These are phyloP conservation scores for Vireo griseus DNA, from an alignment of 2,797 vertebrate genomes.

Conservation along the genomic window DNA sequence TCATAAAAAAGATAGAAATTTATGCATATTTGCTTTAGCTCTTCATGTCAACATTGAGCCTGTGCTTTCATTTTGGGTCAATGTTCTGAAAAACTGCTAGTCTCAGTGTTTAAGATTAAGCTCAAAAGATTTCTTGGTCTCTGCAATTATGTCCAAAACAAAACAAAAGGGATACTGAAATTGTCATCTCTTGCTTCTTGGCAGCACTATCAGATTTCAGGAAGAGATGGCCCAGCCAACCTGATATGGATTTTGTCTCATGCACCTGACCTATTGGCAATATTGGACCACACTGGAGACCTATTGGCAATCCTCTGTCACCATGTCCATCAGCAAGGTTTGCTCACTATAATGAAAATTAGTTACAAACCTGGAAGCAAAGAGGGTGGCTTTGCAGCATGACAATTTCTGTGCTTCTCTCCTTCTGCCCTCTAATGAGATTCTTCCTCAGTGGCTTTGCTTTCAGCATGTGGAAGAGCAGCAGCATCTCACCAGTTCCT, in stretches of 20 bases:
- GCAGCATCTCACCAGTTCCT: not conserved
- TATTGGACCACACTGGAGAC: not conserved
- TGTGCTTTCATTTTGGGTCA: not conserved
- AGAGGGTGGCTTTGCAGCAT: not conserved
- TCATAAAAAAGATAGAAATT: constrained; percentile 29
- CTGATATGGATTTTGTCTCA: not conserved
- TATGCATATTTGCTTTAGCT: constrained; percentile 14
- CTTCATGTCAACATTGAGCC: not conserved
- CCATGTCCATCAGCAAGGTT: not conserved
- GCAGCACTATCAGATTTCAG: not conserved
- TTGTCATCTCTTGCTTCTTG: not conserved
- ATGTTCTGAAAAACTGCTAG: not conserved
- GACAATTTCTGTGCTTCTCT: not conserved
- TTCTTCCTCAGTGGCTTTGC: not conserved
- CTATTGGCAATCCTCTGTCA: not conserved
- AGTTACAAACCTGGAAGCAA: not conserved
- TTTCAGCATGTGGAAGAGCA: not conserved
- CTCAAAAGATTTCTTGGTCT: constrained; percentile 2
- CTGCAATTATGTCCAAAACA: not conserved
- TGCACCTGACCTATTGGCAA: not conserved
- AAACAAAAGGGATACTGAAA: not conserved
- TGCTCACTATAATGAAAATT: not conserved
- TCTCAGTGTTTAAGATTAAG: not conserved
- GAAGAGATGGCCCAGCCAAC: not conserved
- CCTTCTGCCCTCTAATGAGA: not conserved